These are phyloP conservation scores for Micrasema longulum DNA, from an alignment of 1,140 invertebrate species.

Conservation along the genomic window DNA sequence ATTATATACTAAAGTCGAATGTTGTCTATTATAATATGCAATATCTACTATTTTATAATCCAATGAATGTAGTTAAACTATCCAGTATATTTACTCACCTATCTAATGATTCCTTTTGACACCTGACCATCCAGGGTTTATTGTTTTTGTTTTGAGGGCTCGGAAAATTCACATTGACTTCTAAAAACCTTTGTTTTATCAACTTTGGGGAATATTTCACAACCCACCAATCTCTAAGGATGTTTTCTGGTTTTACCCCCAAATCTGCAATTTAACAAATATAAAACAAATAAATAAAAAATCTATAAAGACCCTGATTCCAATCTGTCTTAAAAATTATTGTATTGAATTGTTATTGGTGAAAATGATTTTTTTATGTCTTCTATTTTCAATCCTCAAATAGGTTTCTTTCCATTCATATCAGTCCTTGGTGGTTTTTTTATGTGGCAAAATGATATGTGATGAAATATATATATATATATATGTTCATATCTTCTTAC, in stretches of 20 bases:
- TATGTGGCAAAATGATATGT: no score
- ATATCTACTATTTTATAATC: not conserved
- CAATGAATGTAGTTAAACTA: not conserved
- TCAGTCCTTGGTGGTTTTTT: no score
- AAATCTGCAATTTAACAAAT: slow-evolving; percentile 56
- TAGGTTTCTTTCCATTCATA: no score
- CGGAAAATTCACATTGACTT: slow-evolving; percentile 55
- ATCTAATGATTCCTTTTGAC: slow-evolving; percentile 61
- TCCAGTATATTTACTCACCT: slow-evolving; percentile 58
- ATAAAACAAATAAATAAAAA: not conserved
- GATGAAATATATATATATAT: slow-evolving; percentile 13
- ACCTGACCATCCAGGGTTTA: slow-evolving; percentile 66
- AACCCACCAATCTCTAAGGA: slow-evolving; percentile 65
- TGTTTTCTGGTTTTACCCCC: slow-evolving; percentile 61
- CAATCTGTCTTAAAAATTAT: no score
- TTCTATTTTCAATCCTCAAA: not conserved
- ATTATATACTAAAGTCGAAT: not conserved
- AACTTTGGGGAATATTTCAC: slow-evolving; percentile 63
- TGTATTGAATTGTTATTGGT: no score
- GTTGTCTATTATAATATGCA: not conserved
- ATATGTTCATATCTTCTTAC: no score
- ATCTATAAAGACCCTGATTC: no score
- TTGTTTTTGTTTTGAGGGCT: slow-evolving; percentile 57
- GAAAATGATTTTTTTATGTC: no score
- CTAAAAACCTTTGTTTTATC: slow-evolving; percentile 58